Evolutionary conservation across 37 sponge, comb jelly and placozoan species (phyloP).

Genomic region (Tethya wilhelma): DNA sequence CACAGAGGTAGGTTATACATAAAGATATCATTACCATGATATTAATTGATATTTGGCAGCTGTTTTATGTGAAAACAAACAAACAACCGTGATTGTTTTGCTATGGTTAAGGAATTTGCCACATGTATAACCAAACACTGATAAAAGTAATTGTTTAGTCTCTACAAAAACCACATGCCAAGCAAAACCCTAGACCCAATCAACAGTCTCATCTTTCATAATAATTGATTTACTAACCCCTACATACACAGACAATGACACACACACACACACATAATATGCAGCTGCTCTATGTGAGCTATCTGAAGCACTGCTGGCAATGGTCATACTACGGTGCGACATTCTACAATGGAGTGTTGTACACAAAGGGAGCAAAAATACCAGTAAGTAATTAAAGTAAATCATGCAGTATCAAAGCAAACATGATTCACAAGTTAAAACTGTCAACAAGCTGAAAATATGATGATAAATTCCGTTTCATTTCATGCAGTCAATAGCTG

Average conservation of each 20-base stretch:
- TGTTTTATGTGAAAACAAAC: no score
- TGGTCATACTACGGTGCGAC: slow-evolving; percentile 90
- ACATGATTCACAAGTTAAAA: no score
- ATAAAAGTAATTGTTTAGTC: no score
- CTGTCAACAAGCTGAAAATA: background rate
- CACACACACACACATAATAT: slow-evolving; percentile 19
- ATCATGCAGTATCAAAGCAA: background rate
- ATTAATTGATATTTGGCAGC: background rate
- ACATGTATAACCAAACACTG: no score
- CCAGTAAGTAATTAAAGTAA: background rate
- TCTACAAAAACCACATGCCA: no score
- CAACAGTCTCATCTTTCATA: no score
- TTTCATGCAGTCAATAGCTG: background rate
- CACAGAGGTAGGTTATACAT: background rate
- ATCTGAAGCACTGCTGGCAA: slow-evolving; percentile 76
- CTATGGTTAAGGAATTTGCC: no score
- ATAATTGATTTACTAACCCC: no score
- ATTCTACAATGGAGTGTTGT: slow-evolving; percentile 33
- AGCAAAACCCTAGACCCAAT: no score
- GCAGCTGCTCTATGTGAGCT: slow-evolving; percentile 44
- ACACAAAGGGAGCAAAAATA: background rate
- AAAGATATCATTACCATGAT: background rate
- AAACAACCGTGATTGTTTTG: background rate
- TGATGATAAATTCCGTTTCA: background rate
- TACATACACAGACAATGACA: slow-evolving; percentile 5